phyloP scores from a whole-genome alignment of 1,140 invertebrate genomes.

The Drosophila chauvacae region DNA sequence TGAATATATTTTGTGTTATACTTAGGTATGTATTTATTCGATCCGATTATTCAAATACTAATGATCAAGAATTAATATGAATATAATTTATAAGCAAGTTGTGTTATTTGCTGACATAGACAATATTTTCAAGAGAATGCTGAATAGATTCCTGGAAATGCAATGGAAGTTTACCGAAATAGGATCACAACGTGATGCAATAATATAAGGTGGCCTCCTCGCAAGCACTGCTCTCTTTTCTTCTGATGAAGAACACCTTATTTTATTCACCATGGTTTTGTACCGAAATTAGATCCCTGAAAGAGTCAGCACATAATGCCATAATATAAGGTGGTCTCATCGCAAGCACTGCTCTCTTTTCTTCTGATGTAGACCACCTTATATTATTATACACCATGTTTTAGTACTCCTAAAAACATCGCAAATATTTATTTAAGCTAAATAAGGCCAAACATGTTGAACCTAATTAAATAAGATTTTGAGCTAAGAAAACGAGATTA shows the following conservation, averaged over 20 bases:
- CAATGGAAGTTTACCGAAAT: not conserved
- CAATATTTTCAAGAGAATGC: not conserved
- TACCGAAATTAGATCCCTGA: not conserved
- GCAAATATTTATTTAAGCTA: not conserved
- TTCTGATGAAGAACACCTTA: no score
- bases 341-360: not conserved
- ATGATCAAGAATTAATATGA: not conserved
- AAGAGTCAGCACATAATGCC: not conserved
- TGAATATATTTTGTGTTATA: not conserved
- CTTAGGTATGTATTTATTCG: not conserved
- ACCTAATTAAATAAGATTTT: not conserved
- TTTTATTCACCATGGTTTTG: not conserved
- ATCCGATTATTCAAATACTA: not conserved
- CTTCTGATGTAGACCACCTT: no score
- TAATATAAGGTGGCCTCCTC: not conserved
- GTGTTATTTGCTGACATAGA: not conserved
- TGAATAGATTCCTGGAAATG: not conserved
- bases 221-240: not conserved
- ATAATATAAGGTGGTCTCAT: not conserved
- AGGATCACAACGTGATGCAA: not conserved
- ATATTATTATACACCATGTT: not conserved
- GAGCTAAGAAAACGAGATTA: not conserved
- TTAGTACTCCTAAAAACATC: not conserved
- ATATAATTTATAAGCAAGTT: not conserved
- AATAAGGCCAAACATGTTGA: not conserved